Base-by-base conservation (phyloP, 2,888 invertebrate species). In the Thelaira solivaga region DNA sequence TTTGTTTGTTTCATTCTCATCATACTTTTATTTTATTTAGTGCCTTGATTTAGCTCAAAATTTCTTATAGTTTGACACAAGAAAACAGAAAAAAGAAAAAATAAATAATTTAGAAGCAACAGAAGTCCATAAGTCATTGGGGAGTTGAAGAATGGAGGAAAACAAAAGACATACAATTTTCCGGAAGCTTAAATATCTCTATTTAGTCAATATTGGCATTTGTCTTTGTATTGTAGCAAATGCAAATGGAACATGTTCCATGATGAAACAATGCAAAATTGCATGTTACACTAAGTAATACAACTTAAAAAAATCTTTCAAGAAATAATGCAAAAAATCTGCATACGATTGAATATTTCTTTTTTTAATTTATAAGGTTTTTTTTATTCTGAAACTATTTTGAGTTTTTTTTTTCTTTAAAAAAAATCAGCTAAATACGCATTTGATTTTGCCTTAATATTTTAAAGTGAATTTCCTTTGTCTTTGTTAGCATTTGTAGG, bases 181-280 rank as follows among this genome's bases (percentile, higher is more conserved):
- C 67, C 71, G 65, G 71, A 72, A 72, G 67, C 72, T 62, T 62
- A 39, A 71, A 76, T 76, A 51, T 67, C 72, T 72, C 67, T 76
- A 77, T 76, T 76, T 72, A 76, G 72, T 49, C 65, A 65, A 65
- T 71, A 67, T 71, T 71, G 47, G 39, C 20, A 47, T 34, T 34
- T 47, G 65, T 31, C 22, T 39, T 47, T 53, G 57, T 34, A 69
- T 39, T 62, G 47, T 16, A 41, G n/a, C 39, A n/a, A 24, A 36
- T 61, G 51, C 16, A 36, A 65, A 65, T 59, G 49, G 13, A 49
- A 59, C 31, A 20, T n/a, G n/a, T 24, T 39, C 8, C n/a, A 11
- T 11, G 45, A 11, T 36, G 18, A 29, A 62, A 72, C 62, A 53
- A 71, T 61, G 41, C 16, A 43, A 31, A 51, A 51, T 31, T 34